These are phyloP conservation scores for Seira sanloemensis DNA, from an alignment of 2,888 invertebrate species.

Conservation along the genomic window DNA sequence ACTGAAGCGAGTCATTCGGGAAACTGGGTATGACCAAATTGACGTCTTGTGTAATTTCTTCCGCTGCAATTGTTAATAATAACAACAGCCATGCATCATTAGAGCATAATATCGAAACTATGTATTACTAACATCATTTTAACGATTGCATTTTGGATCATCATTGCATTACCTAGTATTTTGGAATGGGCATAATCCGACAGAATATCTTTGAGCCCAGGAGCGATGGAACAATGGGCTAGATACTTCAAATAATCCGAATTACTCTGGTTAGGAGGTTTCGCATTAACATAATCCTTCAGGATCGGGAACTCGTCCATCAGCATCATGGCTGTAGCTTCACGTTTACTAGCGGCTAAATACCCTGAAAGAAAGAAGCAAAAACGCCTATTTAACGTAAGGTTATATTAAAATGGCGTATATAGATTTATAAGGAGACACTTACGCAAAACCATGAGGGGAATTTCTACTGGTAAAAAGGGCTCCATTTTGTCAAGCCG, in stretches of 20 bases:
- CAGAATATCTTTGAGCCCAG: constrained; percentile 38
- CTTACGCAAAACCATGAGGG: constrained; percentile 63
- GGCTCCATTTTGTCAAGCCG: constrained; percentile 42
- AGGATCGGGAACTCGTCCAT: constrained; percentile 52
- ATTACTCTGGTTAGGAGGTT: constrained; percentile 33
- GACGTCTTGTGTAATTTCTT: too few species aligned
- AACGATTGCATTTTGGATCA: too few species aligned
- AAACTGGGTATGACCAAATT: too few species aligned
- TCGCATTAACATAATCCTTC: constrained; percentile 23
- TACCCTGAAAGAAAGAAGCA: constrained; percentile 44
- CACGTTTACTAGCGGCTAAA: constrained; percentile 48
- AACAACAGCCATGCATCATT: too few species aligned
- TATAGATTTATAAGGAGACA: background rate
- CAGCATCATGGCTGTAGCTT: constrained; percentile 31
- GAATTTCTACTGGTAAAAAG: constrained; percentile 49
- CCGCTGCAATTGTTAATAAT: too few species aligned
- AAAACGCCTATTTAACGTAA: background rate
- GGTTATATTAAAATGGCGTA: background rate
- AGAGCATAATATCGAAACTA: too few species aligned
- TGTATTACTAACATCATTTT: too few species aligned
- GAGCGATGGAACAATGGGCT: constrained; percentile 6
- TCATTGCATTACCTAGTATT: constrained; percentile 25
- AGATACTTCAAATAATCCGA: constrained; percentile 40
- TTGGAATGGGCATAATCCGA: constrained; percentile 56
- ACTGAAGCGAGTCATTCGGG: constrained; percentile 13